A percentile compares a stretch with the other conserved stretches of the same genome.
Conservation (phyloP, 2,113 vertebrate genomes). For the Lepus timidus region DNA sequence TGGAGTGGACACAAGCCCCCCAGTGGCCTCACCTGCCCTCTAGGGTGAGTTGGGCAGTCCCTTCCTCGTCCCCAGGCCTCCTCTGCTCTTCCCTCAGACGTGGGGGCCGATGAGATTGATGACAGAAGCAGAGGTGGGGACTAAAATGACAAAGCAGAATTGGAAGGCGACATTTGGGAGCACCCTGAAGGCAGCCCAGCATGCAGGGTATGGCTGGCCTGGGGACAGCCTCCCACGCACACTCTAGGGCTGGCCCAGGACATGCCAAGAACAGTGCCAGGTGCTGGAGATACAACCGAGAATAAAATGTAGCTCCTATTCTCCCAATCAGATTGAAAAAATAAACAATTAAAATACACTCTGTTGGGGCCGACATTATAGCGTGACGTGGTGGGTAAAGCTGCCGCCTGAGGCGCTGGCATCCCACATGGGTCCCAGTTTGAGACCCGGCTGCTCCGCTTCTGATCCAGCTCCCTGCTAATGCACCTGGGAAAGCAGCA, state of each 20-base stretch:
- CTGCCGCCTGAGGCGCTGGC: too few relatives aligned
- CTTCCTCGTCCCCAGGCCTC: not conserved
- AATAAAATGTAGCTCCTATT: not conserved
- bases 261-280: not conserved
- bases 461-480: too few relatives aligned
- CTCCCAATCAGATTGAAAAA: not conserved
- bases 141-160: slow-evolving; percentile 55
- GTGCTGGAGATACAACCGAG: not conserved
- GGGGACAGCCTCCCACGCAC: not conserved
- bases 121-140: not conserved
- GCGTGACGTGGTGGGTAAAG: not conserved
- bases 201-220: not conserved
- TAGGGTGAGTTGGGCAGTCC: not conserved
- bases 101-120: not conserved
- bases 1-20: not conserved
- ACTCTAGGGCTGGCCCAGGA: not conserved
- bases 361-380: not conserved
- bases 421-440: too few relatives aligned
- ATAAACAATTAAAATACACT: not conserved
- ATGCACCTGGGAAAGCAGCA: too few relatives aligned
- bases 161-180: not conserved
- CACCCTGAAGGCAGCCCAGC: not conserved
- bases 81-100: not conserved
- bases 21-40: not conserved
- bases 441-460: too few relatives aligned